Evolutionary conservation across 2,888 invertebrate species (phyloP).

Genomic region (Pediacus dermestoides): DNA sequence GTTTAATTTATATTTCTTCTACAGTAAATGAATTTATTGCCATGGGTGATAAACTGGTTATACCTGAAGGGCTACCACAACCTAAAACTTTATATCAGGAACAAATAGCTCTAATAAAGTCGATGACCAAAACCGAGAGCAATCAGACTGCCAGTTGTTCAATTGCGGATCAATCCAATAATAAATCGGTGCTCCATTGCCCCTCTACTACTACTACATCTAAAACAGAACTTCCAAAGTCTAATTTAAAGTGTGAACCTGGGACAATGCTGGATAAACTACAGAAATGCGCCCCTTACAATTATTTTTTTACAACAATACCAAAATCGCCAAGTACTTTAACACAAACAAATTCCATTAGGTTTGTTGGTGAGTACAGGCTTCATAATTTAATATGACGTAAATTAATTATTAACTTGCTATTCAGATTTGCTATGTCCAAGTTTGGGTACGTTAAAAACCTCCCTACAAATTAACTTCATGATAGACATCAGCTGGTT

Average conservation of each 20-base stretch:
- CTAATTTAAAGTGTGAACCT: conserved; percentile 10
- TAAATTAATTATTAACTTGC: background rate
- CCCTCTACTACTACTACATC: no score
- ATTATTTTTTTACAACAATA: conserved; percentile 73
- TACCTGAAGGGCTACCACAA: conserved; percentile 56
- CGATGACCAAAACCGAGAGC: conserved; percentile 19
- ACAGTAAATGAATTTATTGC: conserved; percentile 52
- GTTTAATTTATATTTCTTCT: background rate
- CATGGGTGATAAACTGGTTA: conserved; percentile 48
- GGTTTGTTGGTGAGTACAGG: conserved; percentile 58
- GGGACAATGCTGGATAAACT: conserved; percentile 66
- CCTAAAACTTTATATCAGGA: conserved; percentile 56
- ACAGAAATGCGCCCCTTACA: conserved; percentile 65
- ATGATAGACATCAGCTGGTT: conserved; percentile 91
- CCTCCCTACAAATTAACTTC: conserved; percentile 85
- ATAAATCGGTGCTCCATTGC: no score
- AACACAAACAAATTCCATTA: conserved; percentile 62
- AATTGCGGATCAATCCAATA: no score
- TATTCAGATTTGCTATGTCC: conserved; percentile 69
- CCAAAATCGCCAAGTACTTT: conserved; percentile 62
- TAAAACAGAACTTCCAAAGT: background rate
- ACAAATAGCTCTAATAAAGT: conserved; percentile 58
- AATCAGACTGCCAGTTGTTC: background rate
- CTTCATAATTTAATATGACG: conserved; percentile 1
- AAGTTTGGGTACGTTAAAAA: conserved; percentile 70